Percentiles rank a stretch among this genome's conserved stretches.
Conservation (phyloP, 2,888 invertebrate genomes). For the Apotomis betuletana region DNA sequence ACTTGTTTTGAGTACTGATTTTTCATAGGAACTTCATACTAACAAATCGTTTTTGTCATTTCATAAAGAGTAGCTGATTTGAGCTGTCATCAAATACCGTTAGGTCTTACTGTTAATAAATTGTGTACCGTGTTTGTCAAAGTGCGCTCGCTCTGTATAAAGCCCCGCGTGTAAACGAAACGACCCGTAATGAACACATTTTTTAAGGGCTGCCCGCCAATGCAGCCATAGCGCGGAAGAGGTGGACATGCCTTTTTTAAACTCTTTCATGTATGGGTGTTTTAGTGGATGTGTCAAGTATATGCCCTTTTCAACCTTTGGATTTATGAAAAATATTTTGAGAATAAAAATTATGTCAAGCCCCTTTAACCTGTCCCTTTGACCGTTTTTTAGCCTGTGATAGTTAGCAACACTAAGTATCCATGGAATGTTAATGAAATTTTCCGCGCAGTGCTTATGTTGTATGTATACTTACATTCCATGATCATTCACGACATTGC, state of each 20-base stretch:
- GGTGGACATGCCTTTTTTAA: constrained; percentile 14
- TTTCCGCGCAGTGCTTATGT: no score
- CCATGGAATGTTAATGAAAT: background rate
- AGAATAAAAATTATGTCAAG: no score
- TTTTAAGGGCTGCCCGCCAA: constrained; percentile 48
- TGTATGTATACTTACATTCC: no score
- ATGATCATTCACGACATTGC: no score
- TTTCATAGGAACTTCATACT: no score
- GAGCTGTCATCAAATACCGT: no score
- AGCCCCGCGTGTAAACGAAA: constrained; percentile 62
- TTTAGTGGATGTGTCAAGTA: no score
- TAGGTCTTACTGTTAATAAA: background rate
- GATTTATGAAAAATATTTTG: no score
- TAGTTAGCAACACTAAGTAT: background rate
- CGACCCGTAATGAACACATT: constrained; percentile 68
- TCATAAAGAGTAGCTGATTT: no score
- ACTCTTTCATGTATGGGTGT: background rate
- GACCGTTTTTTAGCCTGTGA: background rate
- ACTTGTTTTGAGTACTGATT: no score
- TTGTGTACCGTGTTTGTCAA: constrained; percentile 46
- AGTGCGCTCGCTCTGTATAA: constrained; percentile 63
- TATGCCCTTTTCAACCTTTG: no score
- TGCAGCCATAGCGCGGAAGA: constrained; percentile 49
- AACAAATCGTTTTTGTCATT: no score
- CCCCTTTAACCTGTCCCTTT: background rate